Percentiles rank a stretch among this genome's conserved stretches.
Conservation (phyloP, 2,797 vertebrate species). For the Sphenopsis melanotis region DNA sequence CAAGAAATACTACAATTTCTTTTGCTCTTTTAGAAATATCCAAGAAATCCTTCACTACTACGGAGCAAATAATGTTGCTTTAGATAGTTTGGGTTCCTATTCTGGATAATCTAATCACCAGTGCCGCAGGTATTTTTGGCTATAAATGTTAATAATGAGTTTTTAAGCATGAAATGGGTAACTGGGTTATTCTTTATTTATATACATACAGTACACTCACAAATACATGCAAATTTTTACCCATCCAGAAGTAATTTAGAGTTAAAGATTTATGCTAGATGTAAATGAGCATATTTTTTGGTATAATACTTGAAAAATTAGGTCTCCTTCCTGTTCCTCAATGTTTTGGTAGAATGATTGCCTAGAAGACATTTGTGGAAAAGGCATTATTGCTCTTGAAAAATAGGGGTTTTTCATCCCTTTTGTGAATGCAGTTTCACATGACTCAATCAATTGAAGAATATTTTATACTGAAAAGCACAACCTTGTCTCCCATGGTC, state of each 20-base stretch:
- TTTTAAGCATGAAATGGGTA: background rate
- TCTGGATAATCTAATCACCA: background rate
- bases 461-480: background rate
- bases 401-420: accelerated
- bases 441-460: background rate
- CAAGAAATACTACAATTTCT: background rate
- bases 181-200: background rate
- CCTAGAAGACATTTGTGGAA: background rate
- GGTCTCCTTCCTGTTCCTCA: background rate
- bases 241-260: background rate
- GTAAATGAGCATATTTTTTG: background rate
- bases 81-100: accelerated
- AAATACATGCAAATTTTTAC: background rate
- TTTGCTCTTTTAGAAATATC: background rate
- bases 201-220: background rate
- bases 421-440: background rate
- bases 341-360: background rate
- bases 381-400: background rate
- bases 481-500: background rate
- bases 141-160: background rate
- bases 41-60: background rate
- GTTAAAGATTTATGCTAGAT: background rate
- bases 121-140: background rate
- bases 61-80: background rate
- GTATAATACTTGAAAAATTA: background rate